Evolutionary conservation across 2,113 vertebrate genomes (phyloP), one percentile per base, ranked within the genome.

Genomic region (Ploceus nigricollis): DNA sequence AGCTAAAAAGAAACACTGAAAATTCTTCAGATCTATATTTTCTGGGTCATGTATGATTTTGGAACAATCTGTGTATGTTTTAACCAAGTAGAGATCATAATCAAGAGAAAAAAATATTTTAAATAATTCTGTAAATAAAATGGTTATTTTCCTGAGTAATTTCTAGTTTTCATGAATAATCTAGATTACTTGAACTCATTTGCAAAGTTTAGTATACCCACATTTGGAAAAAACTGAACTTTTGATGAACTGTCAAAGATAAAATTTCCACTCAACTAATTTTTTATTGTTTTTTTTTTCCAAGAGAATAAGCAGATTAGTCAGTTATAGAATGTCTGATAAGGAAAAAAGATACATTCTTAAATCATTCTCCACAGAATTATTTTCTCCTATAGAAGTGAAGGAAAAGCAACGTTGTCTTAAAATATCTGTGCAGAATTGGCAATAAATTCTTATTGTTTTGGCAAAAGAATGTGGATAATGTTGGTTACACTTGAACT

Each of bases 381-480:
- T 15, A 23, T 79, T 87, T 91, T 91, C 30, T 73, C 33, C 47
- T 73, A 35, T 37, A 50, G n/a, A 91, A 86, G 12, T 24, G 22
- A 92, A 88, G 11, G 28, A 73, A 93, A 85, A 33, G 6, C 6
- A 70, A 51, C 4, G 13, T 33, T 71, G 28, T 60, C 40, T 11
- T 47, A 51, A 94, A 82, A 71, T 47, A 13, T 35, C 39, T 82
- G 11, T 24, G 6, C 18, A 87, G 48, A 89, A 44, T 31, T 82
- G 35, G 47, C 54, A 86, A 47, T 39, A 40, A 33, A 56, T 91
- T 79, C 25, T 65, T 72, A 51, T 47, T 80, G 11, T 90, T 88
- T 96, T 92, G 68, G 66, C 90, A 93, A 73, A 90, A 58, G 39
- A 63, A 63, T 45, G 53, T 79, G 90, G 73, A 85, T 69, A 89